Base-by-base conservation (phyloP, 2,888 invertebrate genomes). In the Drosophila nigritarsus region DNA sequence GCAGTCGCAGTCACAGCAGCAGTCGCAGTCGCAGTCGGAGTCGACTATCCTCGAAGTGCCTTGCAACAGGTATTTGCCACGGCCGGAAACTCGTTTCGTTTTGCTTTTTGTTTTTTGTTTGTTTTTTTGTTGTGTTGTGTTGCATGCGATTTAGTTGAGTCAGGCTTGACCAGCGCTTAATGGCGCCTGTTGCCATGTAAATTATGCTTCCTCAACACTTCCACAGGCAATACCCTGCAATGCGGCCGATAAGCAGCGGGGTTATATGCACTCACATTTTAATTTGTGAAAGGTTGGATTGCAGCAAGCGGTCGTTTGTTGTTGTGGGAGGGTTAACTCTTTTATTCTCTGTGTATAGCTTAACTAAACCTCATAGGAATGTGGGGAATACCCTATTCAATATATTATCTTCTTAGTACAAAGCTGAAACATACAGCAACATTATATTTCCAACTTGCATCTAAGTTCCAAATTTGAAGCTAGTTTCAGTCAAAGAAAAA, bases 161-260 rank as follows among this genome's bases (percentile, higher is more conserved):
- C 48, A 48, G 64, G 65, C 64, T 38, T 75, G 65, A 73, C 55
- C 75, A 75, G 65, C 73, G 81, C 75, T 77, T 83, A 84, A 88
- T 91, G 91, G 90, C 91, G 91, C 91, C 91, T 91, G 87, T 91
- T 90, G 91, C 90, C 90, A 91, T 91, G 91, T 91, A 91, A 91
- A 90, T 91, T 91, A 86, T 86, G 87, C 78, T 83, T 84, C 88
- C 78, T 78, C 82, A 85, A 87, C 80, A 83, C 90, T 79, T 85
- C 62, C 68, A 61, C 59, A 49, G 59, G 8, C 38, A 15, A 72
- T 75, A 79, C 80, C 63, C 80, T 78, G 56, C 61, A 62, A 29
- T 27, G 24, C 8, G 20, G n/a, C 55, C 45, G 59, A 65, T 53
- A 65, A 50, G 58, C n/a, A 9, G 4, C 2, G 2, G 61, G 61